These are phyloP conservation scores for Coecobrya sp. DNA, from an alignment of 2,888 invertebrate genomes.

Conservation along the genomic window DNA sequence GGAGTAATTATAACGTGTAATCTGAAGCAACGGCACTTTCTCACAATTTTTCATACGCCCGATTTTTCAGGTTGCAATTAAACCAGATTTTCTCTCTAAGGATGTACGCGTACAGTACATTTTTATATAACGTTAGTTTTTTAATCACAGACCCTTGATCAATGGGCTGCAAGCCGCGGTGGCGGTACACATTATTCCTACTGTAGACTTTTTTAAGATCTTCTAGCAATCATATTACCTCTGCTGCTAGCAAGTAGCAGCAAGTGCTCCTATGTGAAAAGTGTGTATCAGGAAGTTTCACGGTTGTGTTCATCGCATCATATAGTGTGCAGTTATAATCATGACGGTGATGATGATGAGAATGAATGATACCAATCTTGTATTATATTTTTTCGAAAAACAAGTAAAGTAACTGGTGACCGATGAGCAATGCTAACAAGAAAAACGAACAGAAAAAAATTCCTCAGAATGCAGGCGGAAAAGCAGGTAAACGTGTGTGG, in stretches of 20 bases:
- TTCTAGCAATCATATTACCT: constrained; percentile 30
- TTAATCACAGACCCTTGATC: constrained; percentile 51
- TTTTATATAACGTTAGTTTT: constrained; percentile 62
- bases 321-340: constrained; percentile 72
- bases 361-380: constrained; percentile 69
- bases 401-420: constrained; percentile 65
- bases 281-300: constrained; percentile 76
- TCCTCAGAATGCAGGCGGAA: constrained; percentile 64
- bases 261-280: constrained; percentile 40
- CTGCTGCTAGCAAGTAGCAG: neutral
- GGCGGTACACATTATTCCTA: neutral
- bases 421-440: constrained; percentile 73
- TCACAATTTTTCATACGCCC: constrained; percentile 7
- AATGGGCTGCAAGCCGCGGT: constrained; percentile 34
- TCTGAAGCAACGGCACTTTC: constrained; percentile 65
- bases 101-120: neutral
- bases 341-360: constrained; percentile 43
- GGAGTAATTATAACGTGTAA: constrained; percentile 67
- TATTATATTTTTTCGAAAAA: constrained; percentile 53
- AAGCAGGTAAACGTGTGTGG: constrained; percentile 64
- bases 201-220: constrained; percentile 14
- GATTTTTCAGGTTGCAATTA: constrained; percentile 54
- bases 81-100: constrained; percentile 45
- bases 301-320: constrained; percentile 50
- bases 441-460: constrained; percentile 41